phyloP scores from a whole-genome alignment of 2,797 vertebrate species.

The Mastacembelus armatus region DNA sequence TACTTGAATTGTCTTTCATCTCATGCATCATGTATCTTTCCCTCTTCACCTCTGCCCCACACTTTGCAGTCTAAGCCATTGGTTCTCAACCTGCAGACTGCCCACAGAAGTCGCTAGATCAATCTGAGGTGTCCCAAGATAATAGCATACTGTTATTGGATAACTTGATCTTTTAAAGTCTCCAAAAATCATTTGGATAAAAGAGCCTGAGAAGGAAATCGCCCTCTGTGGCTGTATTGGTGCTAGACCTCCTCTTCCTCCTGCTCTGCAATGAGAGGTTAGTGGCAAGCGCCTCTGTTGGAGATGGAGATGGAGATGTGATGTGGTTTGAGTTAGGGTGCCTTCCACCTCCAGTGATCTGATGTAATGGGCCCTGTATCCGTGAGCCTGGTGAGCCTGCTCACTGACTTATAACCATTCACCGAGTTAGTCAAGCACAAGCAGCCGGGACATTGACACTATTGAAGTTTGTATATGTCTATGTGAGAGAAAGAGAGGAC shows the following conservation, averaged over 20 bases:
- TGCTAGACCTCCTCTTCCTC: conserved; percentile 5
- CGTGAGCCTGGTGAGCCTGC: conserved; percentile 55
- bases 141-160: not conserved
- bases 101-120: not conserved
- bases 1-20: not conserved
- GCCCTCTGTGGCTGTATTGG: not conserved
- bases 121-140: not conserved
- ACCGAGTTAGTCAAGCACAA: conserved; percentile 45
- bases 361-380: conserved; percentile 70
- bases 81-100: too few relatives aligned
- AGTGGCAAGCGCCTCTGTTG: conserved; percentile 41
- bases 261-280: conserved; percentile 12
- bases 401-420: too few relatives aligned
- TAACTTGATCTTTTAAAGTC: too few relatives aligned
- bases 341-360: conserved; percentile 60
- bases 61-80: too few relatives aligned
- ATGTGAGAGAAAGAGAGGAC: conserved; percentile 10
- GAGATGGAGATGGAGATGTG: conserved; percentile 50
- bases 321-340: conserved; percentile 51
- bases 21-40: not conserved
- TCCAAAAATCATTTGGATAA: not conserved
- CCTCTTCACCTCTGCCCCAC: not conserved
- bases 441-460: conserved; percentile 40
- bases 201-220: not conserved
- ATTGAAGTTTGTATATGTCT: conserved; percentile 26